Percentiles rank a stretch among this genome's conserved stretches.
Conservation (phyloP, 2,113 vertebrate genomes). For the Odontesthes bonariensis region DNA sequence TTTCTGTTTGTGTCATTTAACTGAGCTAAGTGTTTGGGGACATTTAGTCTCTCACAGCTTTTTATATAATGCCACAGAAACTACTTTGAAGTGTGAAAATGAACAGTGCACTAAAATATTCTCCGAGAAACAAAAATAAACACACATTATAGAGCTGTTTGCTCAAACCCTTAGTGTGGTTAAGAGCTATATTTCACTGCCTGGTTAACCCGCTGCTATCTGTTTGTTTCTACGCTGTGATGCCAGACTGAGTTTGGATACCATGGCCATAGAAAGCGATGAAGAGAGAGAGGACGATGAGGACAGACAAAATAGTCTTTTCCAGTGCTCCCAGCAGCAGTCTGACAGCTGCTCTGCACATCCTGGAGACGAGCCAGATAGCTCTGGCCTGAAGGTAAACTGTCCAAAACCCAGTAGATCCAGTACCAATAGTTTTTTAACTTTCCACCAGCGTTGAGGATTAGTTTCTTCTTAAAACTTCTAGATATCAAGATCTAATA, state of each 20-base stretch:
- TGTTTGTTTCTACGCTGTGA: constrained; percentile 9
- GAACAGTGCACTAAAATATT: constrained; percentile 4
- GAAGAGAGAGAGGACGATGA: constrained; percentile 79
- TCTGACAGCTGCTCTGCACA: constrained; percentile 48
- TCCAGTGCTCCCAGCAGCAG: constrained; percentile 42
- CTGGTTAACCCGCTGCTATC: not conserved
- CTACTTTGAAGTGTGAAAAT: not conserved
- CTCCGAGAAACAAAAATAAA: constrained; percentile 3
- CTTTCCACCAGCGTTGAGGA: too few relatives aligned
- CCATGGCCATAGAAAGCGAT: constrained; percentile 81
- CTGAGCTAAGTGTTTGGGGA: not conserved
- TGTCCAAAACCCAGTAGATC: constrained; percentile 4
- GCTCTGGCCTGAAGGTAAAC: constrained; percentile 4
- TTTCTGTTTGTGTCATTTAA: not conserved
- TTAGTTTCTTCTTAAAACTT: not conserved
- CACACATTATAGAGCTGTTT: not conserved
- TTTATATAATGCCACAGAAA: constrained; percentile 7
- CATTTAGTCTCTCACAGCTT: not conserved
- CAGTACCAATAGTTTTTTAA: not conserved
- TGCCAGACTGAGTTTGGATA: constrained; percentile 88
- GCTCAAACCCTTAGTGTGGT: constrained; percentile 1
- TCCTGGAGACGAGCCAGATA: constrained; percentile 58
- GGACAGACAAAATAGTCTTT: constrained; percentile 55
- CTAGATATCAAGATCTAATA: too few relatives aligned
- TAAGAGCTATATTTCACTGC: not conserved